Conservation (phyloP, 2,888 invertebrate species). For the Diaprepes abbreviatus region DNA sequence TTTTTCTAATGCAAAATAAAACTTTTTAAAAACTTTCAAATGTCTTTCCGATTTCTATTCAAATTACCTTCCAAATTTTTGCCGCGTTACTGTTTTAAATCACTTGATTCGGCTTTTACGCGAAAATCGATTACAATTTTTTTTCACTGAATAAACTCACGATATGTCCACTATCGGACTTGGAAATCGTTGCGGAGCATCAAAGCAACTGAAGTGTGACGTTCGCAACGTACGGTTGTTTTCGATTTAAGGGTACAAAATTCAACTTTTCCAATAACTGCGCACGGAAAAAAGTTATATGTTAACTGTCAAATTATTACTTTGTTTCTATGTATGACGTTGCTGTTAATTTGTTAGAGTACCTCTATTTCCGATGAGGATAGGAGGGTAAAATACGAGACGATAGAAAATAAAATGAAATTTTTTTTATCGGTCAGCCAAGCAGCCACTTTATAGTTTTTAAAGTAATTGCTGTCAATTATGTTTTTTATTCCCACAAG, state of each 20-base stretch:
- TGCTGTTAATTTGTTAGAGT: conserved; percentile 21
- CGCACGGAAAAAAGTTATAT: conserved; percentile 2
- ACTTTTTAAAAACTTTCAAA: too few species aligned
- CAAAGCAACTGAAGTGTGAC: conserved; percentile 18
- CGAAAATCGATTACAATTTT: not conserved
- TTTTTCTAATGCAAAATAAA: too few species aligned
- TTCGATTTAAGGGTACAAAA: conserved; percentile 18
- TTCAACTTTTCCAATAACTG: conserved; percentile 7
- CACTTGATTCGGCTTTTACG: not conserved
- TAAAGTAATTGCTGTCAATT: too few species aligned
- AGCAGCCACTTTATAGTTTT: too few species aligned
- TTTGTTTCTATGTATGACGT: not conserved
- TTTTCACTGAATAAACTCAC: not conserved
- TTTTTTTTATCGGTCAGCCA: too few species aligned
- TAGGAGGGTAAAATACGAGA: too few species aligned
- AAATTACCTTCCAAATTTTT: not conserved
- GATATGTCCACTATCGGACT: conserved; percentile 3
- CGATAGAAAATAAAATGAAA: too few species aligned
- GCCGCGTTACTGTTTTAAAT: not conserved
- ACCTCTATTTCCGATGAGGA: not conserved
- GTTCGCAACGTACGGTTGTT: conserved; percentile 5
- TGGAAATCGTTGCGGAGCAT: conserved; percentile 6
- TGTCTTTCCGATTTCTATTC: too few species aligned
- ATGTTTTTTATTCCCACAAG: too few species aligned
- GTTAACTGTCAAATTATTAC: not conserved